Base-by-base conservation (phyloP, 2,113 vertebrate species). In the Neodontobutis hainanensis region DNA sequence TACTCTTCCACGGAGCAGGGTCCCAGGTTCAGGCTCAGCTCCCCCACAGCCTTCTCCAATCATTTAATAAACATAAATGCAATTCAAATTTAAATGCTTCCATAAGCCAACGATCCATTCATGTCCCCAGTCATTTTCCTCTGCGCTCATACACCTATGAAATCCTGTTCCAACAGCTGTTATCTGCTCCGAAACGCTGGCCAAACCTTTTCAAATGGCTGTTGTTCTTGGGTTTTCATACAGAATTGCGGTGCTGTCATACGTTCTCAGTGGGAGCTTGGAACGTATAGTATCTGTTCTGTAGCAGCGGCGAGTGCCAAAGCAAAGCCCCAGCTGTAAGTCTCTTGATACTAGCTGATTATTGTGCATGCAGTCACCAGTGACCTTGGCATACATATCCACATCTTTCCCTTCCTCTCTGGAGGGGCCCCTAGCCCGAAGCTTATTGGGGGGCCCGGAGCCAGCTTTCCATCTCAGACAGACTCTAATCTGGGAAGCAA, bases 401-500 rank as follows among this genome's bases (percentile, higher is more conserved):
- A 19, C 27, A 68, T 45, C 62, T 51, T 55, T 43, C 66, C 19
- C 52, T 44, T 38, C 53, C 72, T 68, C 42, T 63, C 73, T 81
- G 32, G 63, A 86, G 77, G 88, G 86, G 84, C 86, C 84, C 78
- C 84, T 90, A 83, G 87, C 76, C 85, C 57, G 52, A 63, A 84
- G 75, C 80, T 88, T 87, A 87, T 61, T 85, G 79, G 77, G 80
- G 79, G 80, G 82, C 76, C 83, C 75, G 55, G 67, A 88, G 87
- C 84, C 82, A 85, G 87, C 66, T 88, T 84, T 75, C 81, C 73
- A 73, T 89, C 77, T 83, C 86, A 86, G 86, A 84, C 85, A 78
- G 78, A 75, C 78, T 81, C 73, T 91, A 89, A 92, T 92, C 91
- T 92, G 88, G 74, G 75, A 90, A 85, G 86, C 89, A 90, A 90